phyloP scores from a whole-genome alignment of 2,797 vertebrate species.

The Acanthis flammea region DNA sequence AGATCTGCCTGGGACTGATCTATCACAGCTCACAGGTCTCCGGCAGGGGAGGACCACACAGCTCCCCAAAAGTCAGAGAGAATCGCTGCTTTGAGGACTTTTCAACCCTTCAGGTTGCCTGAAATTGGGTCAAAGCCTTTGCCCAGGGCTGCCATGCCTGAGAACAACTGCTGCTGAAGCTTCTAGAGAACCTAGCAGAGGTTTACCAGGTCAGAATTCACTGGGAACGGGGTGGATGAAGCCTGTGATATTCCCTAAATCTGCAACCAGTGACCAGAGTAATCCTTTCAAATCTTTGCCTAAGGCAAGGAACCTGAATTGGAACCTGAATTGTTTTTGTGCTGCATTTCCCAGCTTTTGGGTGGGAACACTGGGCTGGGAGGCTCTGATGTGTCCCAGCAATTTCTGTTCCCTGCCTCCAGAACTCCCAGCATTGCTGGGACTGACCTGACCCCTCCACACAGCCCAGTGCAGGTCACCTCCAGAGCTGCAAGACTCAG shows the following conservation, averaged over 20 bases:
- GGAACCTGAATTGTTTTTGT: not conserved
- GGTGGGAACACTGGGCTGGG: not conserved
- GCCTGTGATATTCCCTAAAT: not conserved
- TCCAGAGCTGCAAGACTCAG: not conserved
- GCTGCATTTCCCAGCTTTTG: not conserved
- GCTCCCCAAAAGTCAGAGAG: accelerated
- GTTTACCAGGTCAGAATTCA: not conserved
- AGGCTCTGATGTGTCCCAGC: not conserved
- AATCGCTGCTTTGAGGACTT: not conserved
- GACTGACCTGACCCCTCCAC: not conserved
- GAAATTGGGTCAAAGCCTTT: not conserved
- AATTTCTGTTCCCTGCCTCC: not conserved
- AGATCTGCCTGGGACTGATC: not conserved
- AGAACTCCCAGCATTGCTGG: not conserved
- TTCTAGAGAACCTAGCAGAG: not conserved
- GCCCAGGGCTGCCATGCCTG: not conserved
- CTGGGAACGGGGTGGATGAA: not conserved
- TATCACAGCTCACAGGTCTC: not conserved
- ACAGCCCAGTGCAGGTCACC: not conserved
- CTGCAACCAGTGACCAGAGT: not conserved
- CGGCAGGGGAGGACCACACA: not conserved
- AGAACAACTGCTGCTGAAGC: not conserved
- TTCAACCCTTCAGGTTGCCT: not conserved
- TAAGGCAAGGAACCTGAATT: not conserved
- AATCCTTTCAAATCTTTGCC: not conserved